Percentiles rank a stretch among this genome's conserved stretches.
phyloP scores from a whole-genome alignment of 2,888 invertebrate species.

The Chloromyia formosa region DNA sequence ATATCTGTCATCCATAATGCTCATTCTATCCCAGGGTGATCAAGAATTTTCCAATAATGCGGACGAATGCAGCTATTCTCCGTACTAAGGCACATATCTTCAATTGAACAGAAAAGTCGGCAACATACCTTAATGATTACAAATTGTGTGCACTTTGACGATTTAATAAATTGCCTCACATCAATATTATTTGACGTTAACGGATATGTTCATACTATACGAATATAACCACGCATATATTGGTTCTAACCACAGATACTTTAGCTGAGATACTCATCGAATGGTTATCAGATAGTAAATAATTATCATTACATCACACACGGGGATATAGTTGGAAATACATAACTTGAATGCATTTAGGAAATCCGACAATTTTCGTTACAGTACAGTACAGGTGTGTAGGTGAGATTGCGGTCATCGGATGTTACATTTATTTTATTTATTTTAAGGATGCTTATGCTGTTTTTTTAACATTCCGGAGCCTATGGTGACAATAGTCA shows the following conservation, averaged over 20 bases:
- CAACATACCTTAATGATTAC: conserved; percentile 48
- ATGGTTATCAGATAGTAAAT: conserved; percentile 5
- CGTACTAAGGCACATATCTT: background rate
- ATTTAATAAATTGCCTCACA: conserved; percentile 48
- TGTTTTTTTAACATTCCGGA: no score
- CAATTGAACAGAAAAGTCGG: conserved; percentile 28
- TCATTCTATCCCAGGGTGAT: background rate
- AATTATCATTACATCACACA: conserved; percentile 11
- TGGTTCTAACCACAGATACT: conserved; percentile 34
- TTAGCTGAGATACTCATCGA: conserved; percentile 1
- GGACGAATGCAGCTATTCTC: background rate
- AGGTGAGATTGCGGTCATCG: background rate
- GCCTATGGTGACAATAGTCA: no score
- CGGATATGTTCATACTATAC: conserved; percentile 10
- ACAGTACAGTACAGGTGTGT: background rate
- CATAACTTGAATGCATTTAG: background rate
- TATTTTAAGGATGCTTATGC: no score
- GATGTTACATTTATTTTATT: background rate
- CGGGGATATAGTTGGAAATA: background rate
- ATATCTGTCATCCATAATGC: background rate
- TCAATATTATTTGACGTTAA: conserved; percentile 49
- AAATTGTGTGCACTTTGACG: conserved; percentile 48
- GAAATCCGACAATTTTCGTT: no score
- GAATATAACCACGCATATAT: background rate
- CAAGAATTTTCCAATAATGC: conserved; percentile 22